Conservation (phyloP, 2,888 invertebrate species). For the Monopis laevigella region DNA sequence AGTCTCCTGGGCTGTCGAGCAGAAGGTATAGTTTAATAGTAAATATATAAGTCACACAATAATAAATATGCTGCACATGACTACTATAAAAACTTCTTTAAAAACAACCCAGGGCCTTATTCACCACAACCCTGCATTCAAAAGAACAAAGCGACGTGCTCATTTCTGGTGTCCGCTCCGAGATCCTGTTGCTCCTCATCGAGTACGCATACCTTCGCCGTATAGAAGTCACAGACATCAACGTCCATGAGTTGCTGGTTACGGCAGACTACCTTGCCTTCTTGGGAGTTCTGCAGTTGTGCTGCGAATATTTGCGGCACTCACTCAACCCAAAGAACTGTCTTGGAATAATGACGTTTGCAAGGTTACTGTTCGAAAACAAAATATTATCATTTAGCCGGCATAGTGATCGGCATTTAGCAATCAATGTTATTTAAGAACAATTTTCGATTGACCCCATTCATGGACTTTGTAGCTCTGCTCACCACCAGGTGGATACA, state of each 20-base stretch:
- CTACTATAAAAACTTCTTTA: no score
- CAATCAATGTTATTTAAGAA: no score
- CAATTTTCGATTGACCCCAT: no score
- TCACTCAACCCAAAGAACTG: constrained; percentile 81
- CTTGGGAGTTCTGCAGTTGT: constrained; percentile 80
- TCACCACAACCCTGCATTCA: constrained; percentile 82
- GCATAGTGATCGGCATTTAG: no score
- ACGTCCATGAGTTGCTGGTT: constrained; percentile 83
- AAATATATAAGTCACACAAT: no score
- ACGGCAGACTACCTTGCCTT: constrained; percentile 91
- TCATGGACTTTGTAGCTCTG: no score
- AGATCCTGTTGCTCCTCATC: constrained; percentile 80
- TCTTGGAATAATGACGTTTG: constrained; percentile 85
- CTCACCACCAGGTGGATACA: no score
- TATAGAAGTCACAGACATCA: constrained; percentile 77
- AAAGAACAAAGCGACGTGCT: constrained; percentile 74
- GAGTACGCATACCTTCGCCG: constrained; percentile 87
- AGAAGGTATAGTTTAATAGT: no score
- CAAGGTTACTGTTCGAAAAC: constrained; percentile 70
- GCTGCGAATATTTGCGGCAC: constrained; percentile 77
- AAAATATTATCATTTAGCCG: no score
- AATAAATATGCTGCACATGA: no score
- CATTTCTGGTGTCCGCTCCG: constrained; percentile 80
- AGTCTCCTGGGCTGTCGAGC: no score
- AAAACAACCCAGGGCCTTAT: constrained; percentile 72